Percentiles rank a stretch among this genome's conserved stretches.
These are phyloP conservation scores for Malaclemys terrapin DNA, from an alignment of 2,113 vertebrate genomes.

Conservation along the genomic window DNA sequence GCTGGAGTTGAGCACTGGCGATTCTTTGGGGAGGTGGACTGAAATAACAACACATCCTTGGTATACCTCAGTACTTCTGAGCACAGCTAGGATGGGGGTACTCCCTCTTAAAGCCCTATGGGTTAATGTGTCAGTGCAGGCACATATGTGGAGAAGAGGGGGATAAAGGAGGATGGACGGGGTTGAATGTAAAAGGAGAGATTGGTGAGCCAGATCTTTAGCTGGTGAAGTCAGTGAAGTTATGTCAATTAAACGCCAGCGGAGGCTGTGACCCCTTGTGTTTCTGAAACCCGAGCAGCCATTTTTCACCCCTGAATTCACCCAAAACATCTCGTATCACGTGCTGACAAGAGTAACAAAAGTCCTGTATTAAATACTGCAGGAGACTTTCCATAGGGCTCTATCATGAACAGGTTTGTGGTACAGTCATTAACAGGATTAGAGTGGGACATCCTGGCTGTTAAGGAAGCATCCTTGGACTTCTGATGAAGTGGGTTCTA, in stretches of 20 bases:
- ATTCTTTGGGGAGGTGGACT: background rate
- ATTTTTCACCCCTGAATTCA: too few relatives aligned
- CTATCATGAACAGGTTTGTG: background rate
- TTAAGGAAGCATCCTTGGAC: accelerated
- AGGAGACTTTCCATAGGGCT: accelerated
- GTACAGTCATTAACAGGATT: background rate
- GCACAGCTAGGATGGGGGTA: background rate
- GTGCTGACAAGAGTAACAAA: accelerated
- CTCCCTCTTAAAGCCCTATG: background rate
- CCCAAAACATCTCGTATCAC: background rate
- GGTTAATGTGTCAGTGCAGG: background rate
- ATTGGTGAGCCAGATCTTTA: accelerated
- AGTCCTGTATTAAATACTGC: background rate
- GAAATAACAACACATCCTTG: background rate
- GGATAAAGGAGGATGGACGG: background rate
- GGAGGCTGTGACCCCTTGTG: accelerated
- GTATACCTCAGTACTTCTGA: background rate
- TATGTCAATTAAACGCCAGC: accelerated
- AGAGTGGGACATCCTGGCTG: background rate
- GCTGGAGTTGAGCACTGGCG: background rate
- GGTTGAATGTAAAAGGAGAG: background rate
- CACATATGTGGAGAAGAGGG: background rate
- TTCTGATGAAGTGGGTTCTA: too few relatives aligned
- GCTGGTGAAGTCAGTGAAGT: accelerated
- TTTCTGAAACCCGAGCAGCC: background rate